These are phyloP conservation scores for Hipposideros larvatus DNA, from an alignment of 2,797 vertebrate species.

Conservation along the genomic window DNA sequence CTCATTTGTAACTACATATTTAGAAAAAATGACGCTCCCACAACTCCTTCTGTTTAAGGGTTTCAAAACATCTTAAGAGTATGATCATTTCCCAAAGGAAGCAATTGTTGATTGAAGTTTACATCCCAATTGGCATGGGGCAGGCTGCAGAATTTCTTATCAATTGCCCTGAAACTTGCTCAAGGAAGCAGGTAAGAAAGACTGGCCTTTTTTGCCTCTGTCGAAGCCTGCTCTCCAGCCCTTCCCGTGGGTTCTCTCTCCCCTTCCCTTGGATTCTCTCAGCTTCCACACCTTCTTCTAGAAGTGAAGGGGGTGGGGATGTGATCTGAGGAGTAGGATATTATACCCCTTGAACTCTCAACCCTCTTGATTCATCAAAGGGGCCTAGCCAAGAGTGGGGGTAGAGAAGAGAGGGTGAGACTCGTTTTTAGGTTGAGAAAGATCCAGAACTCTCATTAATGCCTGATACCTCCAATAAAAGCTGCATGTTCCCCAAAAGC, in stretches of 20 bases:
- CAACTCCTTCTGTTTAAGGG: neutral
- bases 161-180: neutral
- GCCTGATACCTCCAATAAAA: constrained; percentile 76
- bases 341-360: neutral
- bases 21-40: neutral
- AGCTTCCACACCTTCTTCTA: constrained; percentile 1
- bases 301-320: neutral
- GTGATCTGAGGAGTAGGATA: neutral
- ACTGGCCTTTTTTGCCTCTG: neutral
- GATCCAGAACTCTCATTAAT: constrained; percentile 69
- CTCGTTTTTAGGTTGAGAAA: constrained; percentile 48
- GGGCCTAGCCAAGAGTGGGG: constrained; percentile 9
- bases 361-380: neutral
- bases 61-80: neutral
- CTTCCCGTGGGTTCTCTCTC: neutral
- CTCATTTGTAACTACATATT: neutral
- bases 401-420: neutral
- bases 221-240: neutral
- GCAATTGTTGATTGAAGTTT: neutral
- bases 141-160: neutral
- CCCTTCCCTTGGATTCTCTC: neutral
- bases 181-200: neutral
- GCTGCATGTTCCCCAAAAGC: constrained; percentile 74
- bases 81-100: neutral
- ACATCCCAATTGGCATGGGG: neutral